A percentile compares a stretch with the other conserved stretches of the same genome.
These are phyloP conservation scores for Charanyca ferruginea DNA, from an alignment of 2,888 invertebrate species.

Conservation along the genomic window DNA sequence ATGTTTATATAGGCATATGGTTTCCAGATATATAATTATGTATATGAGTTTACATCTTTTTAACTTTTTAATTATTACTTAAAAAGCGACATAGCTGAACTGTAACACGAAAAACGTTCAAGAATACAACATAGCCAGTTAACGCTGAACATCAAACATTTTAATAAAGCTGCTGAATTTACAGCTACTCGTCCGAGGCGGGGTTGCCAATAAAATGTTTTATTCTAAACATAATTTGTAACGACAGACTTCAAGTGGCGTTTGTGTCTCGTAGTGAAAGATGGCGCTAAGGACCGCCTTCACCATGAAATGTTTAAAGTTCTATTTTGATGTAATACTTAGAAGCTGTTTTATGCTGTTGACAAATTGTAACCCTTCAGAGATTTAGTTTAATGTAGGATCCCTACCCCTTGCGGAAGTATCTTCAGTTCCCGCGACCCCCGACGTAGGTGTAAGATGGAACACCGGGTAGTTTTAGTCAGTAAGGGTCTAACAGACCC, in stretches of 20 bases:
- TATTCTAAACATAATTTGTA: constrained; percentile 67
- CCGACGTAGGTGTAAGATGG: no score
- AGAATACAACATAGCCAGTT: constrained; percentile 27
- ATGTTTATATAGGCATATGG: no score
- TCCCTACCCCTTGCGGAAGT: no score
- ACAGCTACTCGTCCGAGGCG: constrained; percentile 61
- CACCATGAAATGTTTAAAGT: constrained; percentile 27
- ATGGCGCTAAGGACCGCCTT: constrained; percentile 44
- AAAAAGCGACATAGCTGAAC: background rate
- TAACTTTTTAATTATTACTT: no score
- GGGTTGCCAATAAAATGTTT: constrained; percentile 71
- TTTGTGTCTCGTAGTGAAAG: constrained; percentile 25
- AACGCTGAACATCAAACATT: constrained; percentile 41
- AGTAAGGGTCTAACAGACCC: no score
- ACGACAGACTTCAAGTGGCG: constrained; percentile 29
- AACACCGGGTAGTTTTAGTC: no score
- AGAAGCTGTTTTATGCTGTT: constrained; percentile 24
- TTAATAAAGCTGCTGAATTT: constrained; percentile 54
- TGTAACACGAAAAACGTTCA: constrained; percentile 6
- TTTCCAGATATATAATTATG: no score
- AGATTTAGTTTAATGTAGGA: background rate
- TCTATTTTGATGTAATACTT: constrained; percentile 25
- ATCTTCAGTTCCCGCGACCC: no score
- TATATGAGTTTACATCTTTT: no score
- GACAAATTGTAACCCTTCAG: constrained; percentile 10